Base-by-base conservation (phyloP, 2,888 invertebrate species). In the Ectobius pallidus region DNA sequence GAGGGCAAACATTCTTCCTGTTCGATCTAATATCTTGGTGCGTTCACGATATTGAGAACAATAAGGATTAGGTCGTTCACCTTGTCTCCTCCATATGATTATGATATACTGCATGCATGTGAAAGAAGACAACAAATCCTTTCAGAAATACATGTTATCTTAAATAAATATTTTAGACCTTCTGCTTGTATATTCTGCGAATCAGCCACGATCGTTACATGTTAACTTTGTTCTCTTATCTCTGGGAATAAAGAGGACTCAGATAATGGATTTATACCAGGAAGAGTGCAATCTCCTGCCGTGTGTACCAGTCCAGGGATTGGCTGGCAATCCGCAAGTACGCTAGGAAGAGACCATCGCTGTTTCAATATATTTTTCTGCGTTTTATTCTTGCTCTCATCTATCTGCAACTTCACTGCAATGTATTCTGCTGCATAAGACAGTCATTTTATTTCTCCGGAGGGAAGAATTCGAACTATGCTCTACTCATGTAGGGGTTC, bases 111-210 rank as follows among this genome's bases (percentile, higher is more conserved):
- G n/a, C n/a, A n/a, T n/a, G n/a, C n/a, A n/a, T 46, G 3, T 18
- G 6, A 7, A 18, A 46, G 46, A 46, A 46, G 46, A 52, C 52
- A 52, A 52, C 22, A 52, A 52, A 25, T 52, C 52, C 52, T 52
- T 52, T 52, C 52, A 52, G 52, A 52, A 52, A 52, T 52, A 25
- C 52, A 39, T 14, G 14, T 52, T 52, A 52, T 52, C 52, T 52
- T 22, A 14, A 52, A 52, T 18, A 52, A 52, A 52, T 25, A 52
- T 22, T 52, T 25, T 52, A 11, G 2, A 3, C 25, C 52, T 18
- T 4, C 0, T 20, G 46, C 46, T 46, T 20, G 18, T 46, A 20
- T 46, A 20, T 4, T 46, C 20, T 46, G 52, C 52, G 52, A 52
- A 52, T 52, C 52, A 52, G 25, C 52, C 20, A 25, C 20, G 25